Percentiles rank a stretch among this genome's conserved stretches.
Conservation (phyloP, 2,113 vertebrate genomes). For the Xyrauchen texanus region DNA sequence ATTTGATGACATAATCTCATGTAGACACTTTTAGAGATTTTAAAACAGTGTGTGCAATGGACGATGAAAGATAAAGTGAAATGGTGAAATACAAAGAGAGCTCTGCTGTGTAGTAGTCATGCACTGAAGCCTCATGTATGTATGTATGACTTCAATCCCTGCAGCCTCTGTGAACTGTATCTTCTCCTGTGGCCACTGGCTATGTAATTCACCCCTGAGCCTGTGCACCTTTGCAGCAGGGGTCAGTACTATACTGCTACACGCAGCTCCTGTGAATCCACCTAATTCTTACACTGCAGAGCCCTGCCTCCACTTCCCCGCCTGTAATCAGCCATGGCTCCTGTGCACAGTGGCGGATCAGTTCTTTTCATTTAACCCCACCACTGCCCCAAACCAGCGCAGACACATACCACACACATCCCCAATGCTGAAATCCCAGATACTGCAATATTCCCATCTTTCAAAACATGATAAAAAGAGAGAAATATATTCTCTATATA, state of each 20-base stretch:
- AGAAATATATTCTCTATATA: not conserved
- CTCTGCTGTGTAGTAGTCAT: not conserved
- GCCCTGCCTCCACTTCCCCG: constrained; percentile 4
- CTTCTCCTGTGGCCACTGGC: constrained; percentile 3
- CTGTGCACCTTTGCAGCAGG: constrained; percentile 6
- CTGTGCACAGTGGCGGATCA: constrained; percentile 26
- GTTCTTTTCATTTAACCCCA: constrained; percentile 50
- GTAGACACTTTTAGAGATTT: not conserved
- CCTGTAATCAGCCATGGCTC: constrained; percentile 31
- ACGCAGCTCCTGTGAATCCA: not conserved
- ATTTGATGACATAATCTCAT: not conserved
- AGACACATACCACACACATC: constrained; percentile 36
- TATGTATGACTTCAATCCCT: constrained; percentile 16
- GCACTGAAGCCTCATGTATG: constrained; percentile 15
- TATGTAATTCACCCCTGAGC: constrained; percentile 32
- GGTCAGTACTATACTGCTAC: constrained; percentile 39
- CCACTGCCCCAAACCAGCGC: constrained; percentile 26
- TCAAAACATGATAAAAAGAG: not conserved
- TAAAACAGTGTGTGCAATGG: not conserved
- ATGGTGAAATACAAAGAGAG: not conserved
- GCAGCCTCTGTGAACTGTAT: constrained; percentile 18
- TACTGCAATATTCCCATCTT: constrained; percentile 22
- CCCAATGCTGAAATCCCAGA: constrained; percentile 22
- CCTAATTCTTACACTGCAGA: constrained; percentile 14
- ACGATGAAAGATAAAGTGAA: not conserved